Conservation (phyloP, 1,140 invertebrate species). For the Panagrolaimus sp. region DNA sequence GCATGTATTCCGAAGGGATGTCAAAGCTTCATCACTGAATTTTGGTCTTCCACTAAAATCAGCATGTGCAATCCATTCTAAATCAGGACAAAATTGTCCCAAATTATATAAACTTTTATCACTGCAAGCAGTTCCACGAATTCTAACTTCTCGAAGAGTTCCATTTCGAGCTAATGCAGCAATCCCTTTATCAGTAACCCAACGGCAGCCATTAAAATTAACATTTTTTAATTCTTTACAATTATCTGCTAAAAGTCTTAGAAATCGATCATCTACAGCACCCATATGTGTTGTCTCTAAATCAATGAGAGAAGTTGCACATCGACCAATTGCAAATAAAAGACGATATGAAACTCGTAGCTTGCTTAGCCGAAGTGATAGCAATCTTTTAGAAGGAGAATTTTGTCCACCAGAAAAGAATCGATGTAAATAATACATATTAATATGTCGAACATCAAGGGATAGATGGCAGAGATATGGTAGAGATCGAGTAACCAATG, state of each 20-base stretch:
- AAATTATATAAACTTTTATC: constrained; percentile 52
- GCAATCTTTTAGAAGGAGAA: constrained; percentile 27
- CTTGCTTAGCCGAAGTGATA: constrained; percentile 45
- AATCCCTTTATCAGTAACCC: constrained; percentile 55
- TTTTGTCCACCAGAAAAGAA: constrained; percentile 36
- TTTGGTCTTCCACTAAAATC: constrained; percentile 56
- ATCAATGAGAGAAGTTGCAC: constrained; percentile 40
- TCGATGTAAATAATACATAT: constrained; percentile 31
- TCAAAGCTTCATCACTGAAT: constrained; percentile 51
- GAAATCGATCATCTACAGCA: constrained; percentile 50
- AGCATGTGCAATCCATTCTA: constrained; percentile 55
- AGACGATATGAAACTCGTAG: constrained; percentile 51
- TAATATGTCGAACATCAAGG: constrained; percentile 48
- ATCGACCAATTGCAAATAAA: constrained; percentile 52
- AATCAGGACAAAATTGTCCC: constrained; percentile 52
- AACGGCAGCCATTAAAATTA: constrained; percentile 56
- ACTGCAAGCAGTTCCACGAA: constrained; percentile 52
- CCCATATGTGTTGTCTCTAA: constrained; percentile 52
- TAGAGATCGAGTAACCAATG: constrained; percentile 29
- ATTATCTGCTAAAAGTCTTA: constrained; percentile 48
- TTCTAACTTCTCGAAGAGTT: constrained; percentile 45
- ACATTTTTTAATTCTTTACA: constrained; percentile 42
- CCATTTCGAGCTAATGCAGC: constrained; percentile 48
- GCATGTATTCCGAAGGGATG: constrained; percentile 50
- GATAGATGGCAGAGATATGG: constrained; percentile 45